Evolutionary conservation across 2,113 vertebrate genomes (phyloP).

Genomic region (Blennius ocellaris): DNA sequence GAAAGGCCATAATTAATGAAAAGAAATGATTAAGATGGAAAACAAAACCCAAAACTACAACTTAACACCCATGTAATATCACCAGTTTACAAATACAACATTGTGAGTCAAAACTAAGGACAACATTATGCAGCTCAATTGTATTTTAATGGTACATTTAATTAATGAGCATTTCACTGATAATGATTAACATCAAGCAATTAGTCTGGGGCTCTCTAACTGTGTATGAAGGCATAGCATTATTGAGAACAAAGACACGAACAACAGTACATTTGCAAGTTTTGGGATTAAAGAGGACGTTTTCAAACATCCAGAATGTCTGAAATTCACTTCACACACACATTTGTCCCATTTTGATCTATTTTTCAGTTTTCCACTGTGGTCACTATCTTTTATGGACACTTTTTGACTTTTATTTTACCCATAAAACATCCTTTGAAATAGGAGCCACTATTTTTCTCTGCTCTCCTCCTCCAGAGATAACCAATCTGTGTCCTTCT

Average conservation of each 20-base stretch:
- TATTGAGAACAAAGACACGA: neutral
- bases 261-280: neutral
- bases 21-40: neutral
- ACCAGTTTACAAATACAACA: neutral
- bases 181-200: slow-evolving; percentile 19
- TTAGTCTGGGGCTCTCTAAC: slow-evolving; percentile 2
- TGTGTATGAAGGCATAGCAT: neutral
- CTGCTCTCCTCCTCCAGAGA: slow-evolving; percentile 10
- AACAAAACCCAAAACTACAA: neutral
- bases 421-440: slow-evolving; percentile 14
- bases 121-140: slow-evolving; percentile 32
- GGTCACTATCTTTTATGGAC: too few relatives aligned
- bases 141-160: slow-evolving; percentile 36
- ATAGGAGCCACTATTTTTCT: slow-evolving; percentile 10
- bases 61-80: neutral
- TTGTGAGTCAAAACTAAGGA: neutral
- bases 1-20: neutral
- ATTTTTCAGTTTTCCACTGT: too few relatives aligned
- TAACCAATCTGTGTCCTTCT: slow-evolving; percentile 30
- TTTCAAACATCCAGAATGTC: too few relatives aligned
- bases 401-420: neutral
- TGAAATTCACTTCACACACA: too few relatives aligned
- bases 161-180: slow-evolving; percentile 33
- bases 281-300: neutral
- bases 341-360: too few relatives aligned